Evolutionary conservation across 2,113 vertebrate species (phyloP).

Genomic region (Ahaetulla prasina): DNA sequence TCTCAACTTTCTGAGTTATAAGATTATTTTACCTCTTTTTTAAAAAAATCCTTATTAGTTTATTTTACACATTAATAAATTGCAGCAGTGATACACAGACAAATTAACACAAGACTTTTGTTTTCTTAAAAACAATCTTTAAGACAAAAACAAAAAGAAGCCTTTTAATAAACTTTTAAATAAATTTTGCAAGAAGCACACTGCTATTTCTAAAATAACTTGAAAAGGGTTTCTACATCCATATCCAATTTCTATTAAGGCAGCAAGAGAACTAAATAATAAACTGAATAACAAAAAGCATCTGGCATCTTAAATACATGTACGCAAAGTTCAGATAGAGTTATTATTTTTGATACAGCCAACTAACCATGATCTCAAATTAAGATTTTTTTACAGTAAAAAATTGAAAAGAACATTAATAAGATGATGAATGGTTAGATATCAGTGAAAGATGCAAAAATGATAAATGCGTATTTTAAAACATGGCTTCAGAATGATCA

Average conservation of each 20-base stretch:
- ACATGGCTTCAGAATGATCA: not conserved
- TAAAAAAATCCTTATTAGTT: not conserved
- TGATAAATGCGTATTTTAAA: not conserved
- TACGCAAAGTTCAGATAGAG: not conserved
- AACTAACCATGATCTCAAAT: not conserved
- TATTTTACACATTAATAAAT: not conserved
- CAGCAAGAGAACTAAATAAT: not conserved
- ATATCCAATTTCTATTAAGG: not conserved
- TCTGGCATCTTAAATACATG: not conserved
- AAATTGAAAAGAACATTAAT: not conserved
- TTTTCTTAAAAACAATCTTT: not conserved
- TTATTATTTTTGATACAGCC: not conserved
- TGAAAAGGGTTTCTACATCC: not conserved
- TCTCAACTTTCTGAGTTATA: not conserved
- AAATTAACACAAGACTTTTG: not conserved
- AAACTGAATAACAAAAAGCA: not conserved
- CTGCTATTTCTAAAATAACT: not conserved
- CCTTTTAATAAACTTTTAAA: not conserved
- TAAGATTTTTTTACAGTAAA: not conserved
- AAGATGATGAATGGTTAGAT: not conserved
- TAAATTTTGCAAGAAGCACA: not conserved
- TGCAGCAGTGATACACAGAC: not conserved
- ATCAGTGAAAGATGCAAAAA: not conserved
- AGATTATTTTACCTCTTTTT: not conserved
- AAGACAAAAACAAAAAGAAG: not conserved